Evolutionary conservation across 2,797 vertebrate genomes (phyloP).

Genomic region (Protosalanx chinensis): DNA sequence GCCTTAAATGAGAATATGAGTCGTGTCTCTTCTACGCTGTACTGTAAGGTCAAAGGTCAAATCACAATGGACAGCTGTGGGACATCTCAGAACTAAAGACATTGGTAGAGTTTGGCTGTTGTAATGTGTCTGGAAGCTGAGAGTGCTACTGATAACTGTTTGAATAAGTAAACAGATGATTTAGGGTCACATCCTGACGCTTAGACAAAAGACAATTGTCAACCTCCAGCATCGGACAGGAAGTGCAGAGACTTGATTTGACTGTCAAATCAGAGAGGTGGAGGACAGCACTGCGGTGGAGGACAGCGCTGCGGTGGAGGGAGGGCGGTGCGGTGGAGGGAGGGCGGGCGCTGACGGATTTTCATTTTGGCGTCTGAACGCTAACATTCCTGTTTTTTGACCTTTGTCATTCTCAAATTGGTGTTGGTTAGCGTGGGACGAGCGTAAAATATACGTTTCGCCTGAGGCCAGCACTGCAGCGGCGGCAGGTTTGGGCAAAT

Average conservation of each 20-base stretch:
- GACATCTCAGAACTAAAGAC: too few species aligned
- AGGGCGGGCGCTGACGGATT: neutral
- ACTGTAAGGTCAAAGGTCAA: too few species aligned
- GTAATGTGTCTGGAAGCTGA: neutral
- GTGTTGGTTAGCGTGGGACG: neutral
- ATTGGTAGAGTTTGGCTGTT: neutral
- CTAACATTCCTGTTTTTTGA: neutral
- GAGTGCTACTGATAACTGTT: neutral
- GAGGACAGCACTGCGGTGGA: neutral
- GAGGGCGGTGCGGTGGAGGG: neutral
- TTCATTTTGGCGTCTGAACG: neutral
- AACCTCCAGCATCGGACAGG: constrained; percentile 14
- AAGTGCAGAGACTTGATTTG: constrained; percentile 41
- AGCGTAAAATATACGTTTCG: neutral
- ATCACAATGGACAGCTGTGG: too few species aligned
- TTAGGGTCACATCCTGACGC: neutral
- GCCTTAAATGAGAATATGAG: too few species aligned
- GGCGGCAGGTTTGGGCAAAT: constrained; percentile 4
- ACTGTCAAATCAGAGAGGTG: constrained; percentile 41
- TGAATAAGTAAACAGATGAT: constrained; percentile 31
- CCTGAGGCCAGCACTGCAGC: neutral
- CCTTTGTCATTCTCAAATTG: neutral
- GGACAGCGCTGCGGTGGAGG: neutral
- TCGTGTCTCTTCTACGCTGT: too few species aligned
- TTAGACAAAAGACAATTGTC: constrained; percentile 37